phyloP scores from a whole-genome alignment of 2,888 invertebrate species.

The Brachyptera putata region DNA sequence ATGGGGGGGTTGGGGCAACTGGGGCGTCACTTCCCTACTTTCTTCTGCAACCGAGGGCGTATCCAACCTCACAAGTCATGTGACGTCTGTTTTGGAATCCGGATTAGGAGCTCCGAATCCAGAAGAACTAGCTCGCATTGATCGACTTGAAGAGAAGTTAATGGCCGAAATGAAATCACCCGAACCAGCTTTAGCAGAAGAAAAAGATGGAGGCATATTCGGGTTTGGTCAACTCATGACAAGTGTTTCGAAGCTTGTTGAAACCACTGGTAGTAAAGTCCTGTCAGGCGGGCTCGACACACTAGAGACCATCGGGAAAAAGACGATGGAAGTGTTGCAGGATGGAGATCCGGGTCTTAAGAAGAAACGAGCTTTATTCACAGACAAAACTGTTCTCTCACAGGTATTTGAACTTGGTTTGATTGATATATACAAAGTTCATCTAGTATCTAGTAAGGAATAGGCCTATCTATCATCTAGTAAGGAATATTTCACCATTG shows the following conservation, averaged over 20 bases:
- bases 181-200: constrained; percentile 1
- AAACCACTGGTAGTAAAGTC: constrained; percentile 67
- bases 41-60: constrained; percentile 73
- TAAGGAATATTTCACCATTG: no score
- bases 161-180: background rate
- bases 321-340: constrained; percentile 89
- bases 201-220: constrained; percentile 43
- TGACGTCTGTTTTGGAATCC: constrained; percentile 72
- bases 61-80: constrained; percentile 71
- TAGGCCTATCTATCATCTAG: no score
- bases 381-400: constrained; percentile 60
- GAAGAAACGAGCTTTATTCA: constrained; percentile 66
- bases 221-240: constrained; percentile 60
- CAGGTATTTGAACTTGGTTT: no score
- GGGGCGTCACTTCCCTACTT: constrained; percentile 71
- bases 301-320: constrained; percentile 88
- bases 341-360: constrained; percentile 87
- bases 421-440: no score
- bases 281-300: constrained; percentile 80
- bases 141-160: constrained; percentile 29
- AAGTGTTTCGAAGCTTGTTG: constrained; percentile 61
- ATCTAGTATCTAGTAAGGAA: no score
- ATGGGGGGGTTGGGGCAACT: constrained; percentile 65
- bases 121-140: constrained; percentile 63
- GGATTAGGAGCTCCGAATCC: constrained; percentile 81